phyloP scores from a whole-genome alignment of 2,113 vertebrate genomes.

The Neolamprologus fasciatus region DNA sequence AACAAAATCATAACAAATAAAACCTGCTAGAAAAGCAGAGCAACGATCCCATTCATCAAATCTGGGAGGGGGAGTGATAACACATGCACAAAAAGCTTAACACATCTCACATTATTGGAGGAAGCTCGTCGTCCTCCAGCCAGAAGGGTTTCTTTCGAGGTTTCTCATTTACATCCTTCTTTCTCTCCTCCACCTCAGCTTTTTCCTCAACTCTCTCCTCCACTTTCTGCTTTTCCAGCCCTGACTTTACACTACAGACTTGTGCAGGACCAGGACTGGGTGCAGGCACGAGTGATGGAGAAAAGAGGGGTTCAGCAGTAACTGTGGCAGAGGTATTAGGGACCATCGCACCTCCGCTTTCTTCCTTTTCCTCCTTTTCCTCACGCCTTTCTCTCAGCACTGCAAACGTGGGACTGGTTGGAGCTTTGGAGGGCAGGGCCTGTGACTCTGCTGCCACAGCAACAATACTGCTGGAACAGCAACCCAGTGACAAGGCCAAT shows the following conservation, averaged over 20 bases:
- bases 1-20: not conserved
- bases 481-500: constrained; percentile 45
- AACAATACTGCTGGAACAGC: constrained; percentile 53
- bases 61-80: not conserved
- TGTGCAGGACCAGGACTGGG: constrained; percentile 56
- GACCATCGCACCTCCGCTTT: not conserved
- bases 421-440: constrained; percentile 42
- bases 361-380: constrained; percentile 35
- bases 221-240: not conserved
- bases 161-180: constrained; percentile 28
- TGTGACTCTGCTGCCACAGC: constrained; percentile 42
- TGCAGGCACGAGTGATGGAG: constrained; percentile 41
- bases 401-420: constrained; percentile 27
- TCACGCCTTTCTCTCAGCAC: constrained; percentile 30
- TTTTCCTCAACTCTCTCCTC: not conserved
- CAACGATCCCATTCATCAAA: not conserved
- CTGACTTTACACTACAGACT: constrained; percentile 23
- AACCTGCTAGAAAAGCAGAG: not conserved
- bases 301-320: constrained; percentile 43
- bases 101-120: constrained; percentile 73
- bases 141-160: constrained; percentile 61
- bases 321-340: constrained; percentile 10
- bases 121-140: constrained; percentile 67
- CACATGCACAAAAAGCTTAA: constrained; percentile 2
- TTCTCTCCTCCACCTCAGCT: constrained; percentile 22